These are phyloP conservation scores for Rhinophrynus dorsalis DNA, from an alignment of 2,797 vertebrate species.

Conservation along the genomic window DNA sequence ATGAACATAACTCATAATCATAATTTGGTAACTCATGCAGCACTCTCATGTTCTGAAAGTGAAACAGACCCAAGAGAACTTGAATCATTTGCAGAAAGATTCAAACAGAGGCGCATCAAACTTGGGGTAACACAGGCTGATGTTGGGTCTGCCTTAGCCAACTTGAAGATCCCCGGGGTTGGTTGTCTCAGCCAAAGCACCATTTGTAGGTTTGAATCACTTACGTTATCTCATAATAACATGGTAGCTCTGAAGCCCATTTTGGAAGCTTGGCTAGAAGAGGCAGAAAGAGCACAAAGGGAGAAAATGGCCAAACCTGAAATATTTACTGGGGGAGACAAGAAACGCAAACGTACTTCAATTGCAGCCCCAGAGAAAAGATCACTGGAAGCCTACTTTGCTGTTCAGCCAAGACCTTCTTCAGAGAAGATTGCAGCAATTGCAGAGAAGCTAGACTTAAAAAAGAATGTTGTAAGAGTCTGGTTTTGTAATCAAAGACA, in stretches of 20 bases:
- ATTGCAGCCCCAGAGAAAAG: conserved; percentile 89
- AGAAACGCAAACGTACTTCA: conserved; percentile 88
- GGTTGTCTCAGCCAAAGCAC: conserved; percentile 91
- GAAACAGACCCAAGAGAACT: conserved; percentile 89
- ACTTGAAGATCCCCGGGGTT: conserved; percentile 90
- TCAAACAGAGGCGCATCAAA: conserved; percentile 90
- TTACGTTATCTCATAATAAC: conserved; percentile 91
- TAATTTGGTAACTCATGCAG: conserved; percentile 74
- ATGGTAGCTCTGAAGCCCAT: conserved; percentile 93
- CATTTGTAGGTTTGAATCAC: conserved; percentile 92
- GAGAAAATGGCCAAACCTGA: conserved; percentile 91
- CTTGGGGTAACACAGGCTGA: conserved; percentile 90
- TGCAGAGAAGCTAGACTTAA: conserved; percentile 90
- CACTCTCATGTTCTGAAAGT: conserved; percentile 70
- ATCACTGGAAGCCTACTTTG: conserved; percentile 89
- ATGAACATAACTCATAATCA: conserved; percentile 85
- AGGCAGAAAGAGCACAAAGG: conserved; percentile 85
- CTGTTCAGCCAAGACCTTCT: conserved; percentile 86
- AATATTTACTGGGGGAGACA: conserved; percentile 84
- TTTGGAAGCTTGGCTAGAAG: conserved; percentile 89
- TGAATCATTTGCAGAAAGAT: conserved; percentile 88
- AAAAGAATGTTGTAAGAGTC: conserved; percentile 91
- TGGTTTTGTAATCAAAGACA: conserved; percentile 95
- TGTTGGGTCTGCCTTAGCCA: conserved; percentile 86
- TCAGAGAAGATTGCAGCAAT: conserved; percentile 92